Percentiles rank a stretch among this genome's conserved stretches.
Evolutionary conservation across 1,140 invertebrate species (phyloP).

Genomic region (Drosophila sulfurigaster): DNA sequence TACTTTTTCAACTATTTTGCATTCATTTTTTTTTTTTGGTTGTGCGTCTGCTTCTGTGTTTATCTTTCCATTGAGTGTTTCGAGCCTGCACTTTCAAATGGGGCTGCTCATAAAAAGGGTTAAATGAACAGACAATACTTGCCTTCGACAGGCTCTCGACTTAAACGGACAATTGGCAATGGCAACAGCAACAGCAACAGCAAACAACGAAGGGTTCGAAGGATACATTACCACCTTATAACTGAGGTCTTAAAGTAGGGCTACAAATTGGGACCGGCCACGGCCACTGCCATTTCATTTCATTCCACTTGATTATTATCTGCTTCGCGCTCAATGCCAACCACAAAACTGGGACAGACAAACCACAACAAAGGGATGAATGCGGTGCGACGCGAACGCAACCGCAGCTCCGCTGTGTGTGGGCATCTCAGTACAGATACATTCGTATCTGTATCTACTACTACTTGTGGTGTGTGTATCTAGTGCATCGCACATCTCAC

Average conservation of each 20-base stretch:
- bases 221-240: constrained; percentile 10
- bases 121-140: constrained; percentile 63
- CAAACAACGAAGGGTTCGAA: constrained; percentile 9
- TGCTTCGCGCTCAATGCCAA: constrained; percentile 59
- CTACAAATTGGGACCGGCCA: constrained; percentile 14
- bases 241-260: constrained; percentile 23
- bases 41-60: constrained; percentile 21
- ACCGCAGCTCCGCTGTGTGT: constrained; percentile 44
- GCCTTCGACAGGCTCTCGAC: constrained; percentile 28
- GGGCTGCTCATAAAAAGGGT: constrained; percentile 50
- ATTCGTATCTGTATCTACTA: constrained; percentile 13
- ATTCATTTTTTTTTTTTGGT: constrained; percentile 38
- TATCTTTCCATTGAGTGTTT: constrained; percentile 65
- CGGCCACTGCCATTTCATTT: constrained; percentile 5
- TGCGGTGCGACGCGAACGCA: constrained; percentile 23
- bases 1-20: constrained; percentile 78
- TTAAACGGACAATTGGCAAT: constrained; percentile 39
- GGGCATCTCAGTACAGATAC: constrained; percentile 23
- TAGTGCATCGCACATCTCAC: neutral
- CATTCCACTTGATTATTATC: constrained; percentile 55
- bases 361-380: constrained; percentile 64
- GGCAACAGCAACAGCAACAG: constrained; percentile 1
- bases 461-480: neutral
- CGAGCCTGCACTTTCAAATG: constrained; percentile 27
- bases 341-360: constrained; percentile 51